Evolutionary conservation across 2,113 vertebrate genomes (phyloP).

Genomic region (Donacobius atricapilla): DNA sequence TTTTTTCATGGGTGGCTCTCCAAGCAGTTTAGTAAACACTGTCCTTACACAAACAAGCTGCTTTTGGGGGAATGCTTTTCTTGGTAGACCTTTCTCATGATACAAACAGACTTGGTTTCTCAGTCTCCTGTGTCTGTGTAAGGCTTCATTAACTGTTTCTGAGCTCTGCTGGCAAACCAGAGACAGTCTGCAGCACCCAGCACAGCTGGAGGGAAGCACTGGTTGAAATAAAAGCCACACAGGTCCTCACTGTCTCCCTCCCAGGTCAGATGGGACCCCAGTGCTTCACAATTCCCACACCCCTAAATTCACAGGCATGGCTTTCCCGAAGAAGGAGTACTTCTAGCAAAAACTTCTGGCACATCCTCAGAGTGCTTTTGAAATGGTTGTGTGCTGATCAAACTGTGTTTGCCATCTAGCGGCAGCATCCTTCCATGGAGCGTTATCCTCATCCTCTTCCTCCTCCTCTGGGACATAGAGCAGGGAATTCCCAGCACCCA

Average conservation of each 20-base stretch:
- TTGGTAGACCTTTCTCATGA: background rate
- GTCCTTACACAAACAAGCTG: background rate
- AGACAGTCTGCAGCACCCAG: background rate
- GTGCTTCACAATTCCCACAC: background rate
- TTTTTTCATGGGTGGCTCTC: background rate
- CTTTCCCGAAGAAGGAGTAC: background rate
- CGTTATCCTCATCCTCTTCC: background rate
- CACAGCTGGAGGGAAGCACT: background rate
- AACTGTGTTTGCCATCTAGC: slow-evolving; percentile 75
- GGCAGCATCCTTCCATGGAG: slow-evolving; percentile 16
- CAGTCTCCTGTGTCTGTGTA: background rate
- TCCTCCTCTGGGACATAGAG: background rate
- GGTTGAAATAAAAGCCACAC: background rate
- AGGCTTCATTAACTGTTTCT: background rate
- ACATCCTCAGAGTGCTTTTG: background rate
- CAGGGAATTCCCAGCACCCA: too few species aligned
- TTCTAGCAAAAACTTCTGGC: background rate
- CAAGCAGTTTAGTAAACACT: background rate
- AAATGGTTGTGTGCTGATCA: background rate
- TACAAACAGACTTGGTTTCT: background rate
- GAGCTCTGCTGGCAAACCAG: background rate
- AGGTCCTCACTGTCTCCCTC: background rate
- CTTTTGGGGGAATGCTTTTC: background rate
- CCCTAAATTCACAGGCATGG: background rate
- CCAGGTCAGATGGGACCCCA: background rate